Conservation (phyloP, 2,888 invertebrate species). For the Scelioninae gen. 1 region DNA sequence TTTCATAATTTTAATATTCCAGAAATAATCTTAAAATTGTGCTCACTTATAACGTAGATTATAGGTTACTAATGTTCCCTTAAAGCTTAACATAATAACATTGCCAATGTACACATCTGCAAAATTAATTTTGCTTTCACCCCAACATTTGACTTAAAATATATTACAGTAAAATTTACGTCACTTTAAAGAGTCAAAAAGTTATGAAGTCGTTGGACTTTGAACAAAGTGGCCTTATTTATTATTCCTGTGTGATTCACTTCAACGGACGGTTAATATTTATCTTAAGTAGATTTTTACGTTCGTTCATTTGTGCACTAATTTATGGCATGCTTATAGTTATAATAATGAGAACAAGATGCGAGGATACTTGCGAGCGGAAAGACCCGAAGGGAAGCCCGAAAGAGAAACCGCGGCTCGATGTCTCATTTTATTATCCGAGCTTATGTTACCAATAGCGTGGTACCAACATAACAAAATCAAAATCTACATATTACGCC, state of each 20-base stretch:
- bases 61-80: too few species aligned
- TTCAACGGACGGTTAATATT: constrained; percentile 32
- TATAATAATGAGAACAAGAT: constrained; percentile 48
- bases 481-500: constrained; percentile 3
- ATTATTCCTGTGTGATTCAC: constrained; percentile 40
- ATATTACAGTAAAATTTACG: too few species aligned
- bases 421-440: constrained; percentile 40
- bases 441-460: constrained; percentile 13
- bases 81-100: too few species aligned
- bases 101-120: too few species aligned
- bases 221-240: constrained; percentile 43
- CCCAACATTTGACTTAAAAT: too few species aligned
- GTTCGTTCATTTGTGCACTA: constrained; percentile 38
- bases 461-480: constrained; percentile 1
- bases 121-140: too few species aligned
- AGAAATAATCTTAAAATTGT: too few species aligned
- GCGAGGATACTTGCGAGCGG: constrained; percentile 19
- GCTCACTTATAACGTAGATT: too few species aligned
- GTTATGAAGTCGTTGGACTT: too few species aligned
- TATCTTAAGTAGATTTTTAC: constrained; percentile 46
- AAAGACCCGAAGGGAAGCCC: background rate
- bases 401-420: background rate
- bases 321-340: constrained; percentile 51
- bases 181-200: too few species aligned
- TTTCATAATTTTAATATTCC: too few species aligned